phyloP scores from a whole-genome alignment of 1,140 invertebrate genomes.

The Tetragnatha versicolor region DNA sequence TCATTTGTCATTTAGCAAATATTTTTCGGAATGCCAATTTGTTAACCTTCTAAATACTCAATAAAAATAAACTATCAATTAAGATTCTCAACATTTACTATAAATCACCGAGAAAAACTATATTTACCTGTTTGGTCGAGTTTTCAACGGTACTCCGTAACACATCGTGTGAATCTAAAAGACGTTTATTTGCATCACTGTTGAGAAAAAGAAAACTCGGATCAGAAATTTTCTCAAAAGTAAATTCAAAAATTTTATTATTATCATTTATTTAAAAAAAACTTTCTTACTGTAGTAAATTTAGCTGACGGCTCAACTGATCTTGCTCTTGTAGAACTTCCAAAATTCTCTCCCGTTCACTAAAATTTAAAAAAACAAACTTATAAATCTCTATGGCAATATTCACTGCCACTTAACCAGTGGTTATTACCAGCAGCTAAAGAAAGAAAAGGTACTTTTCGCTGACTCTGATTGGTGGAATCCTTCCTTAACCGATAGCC shows the following conservation, averaged over 20 bases:
- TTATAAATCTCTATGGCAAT: background rate
- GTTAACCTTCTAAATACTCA: too few relatives aligned
- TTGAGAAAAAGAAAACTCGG: slow-evolving; percentile 39
- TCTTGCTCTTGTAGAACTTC: slow-evolving; percentile 68
- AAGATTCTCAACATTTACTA: too few relatives aligned
- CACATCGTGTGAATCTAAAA: slow-evolving; percentile 72
- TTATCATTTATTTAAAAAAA: background rate
- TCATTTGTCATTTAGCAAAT: too few relatives aligned
- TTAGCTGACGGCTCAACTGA: slow-evolving; percentile 67
- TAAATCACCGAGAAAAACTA: too few relatives aligned
- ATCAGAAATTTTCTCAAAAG: background rate
- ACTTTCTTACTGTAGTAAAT: slow-evolving; percentile 67
- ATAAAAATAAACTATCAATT: too few relatives aligned
- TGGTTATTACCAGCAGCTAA: too few relatives aligned
- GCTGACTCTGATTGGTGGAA: too few relatives aligned
- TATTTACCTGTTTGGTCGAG: slow-evolving; percentile 4
- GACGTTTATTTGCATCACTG: slow-evolving; percentile 70
- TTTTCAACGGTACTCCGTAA: slow-evolving; percentile 63
- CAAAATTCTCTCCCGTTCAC: slow-evolving; percentile 65
- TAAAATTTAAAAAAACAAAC: slow-evolving; percentile 58
- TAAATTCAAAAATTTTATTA: background rate
- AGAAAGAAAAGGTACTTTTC: too few relatives aligned
- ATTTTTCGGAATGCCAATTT: too few relatives aligned
- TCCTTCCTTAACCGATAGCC: too few relatives aligned
- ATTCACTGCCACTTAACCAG: too few relatives aligned